phyloP scores from a whole-genome alignment of 1,140 invertebrate species.

The Dysdera silvatica region DNA sequence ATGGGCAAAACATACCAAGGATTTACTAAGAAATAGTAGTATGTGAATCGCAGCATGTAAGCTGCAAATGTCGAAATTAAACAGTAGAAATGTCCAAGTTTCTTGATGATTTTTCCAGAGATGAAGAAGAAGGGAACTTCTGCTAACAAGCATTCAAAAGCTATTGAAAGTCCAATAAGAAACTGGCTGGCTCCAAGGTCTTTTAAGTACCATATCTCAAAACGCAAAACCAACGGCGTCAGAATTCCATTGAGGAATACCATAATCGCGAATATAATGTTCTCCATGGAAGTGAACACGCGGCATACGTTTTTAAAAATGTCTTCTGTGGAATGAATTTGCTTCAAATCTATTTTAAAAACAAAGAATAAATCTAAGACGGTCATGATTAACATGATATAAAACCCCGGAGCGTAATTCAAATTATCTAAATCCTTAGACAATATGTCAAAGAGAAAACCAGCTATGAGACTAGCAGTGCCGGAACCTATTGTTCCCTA shows the following conservation, averaged over 20 bases:
- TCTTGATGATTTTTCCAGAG: neutral
- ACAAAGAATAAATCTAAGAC: neutral
- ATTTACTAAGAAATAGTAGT: neutral
- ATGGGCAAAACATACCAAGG: neutral
- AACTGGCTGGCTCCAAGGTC: neutral
- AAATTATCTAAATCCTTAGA: too few species aligned
- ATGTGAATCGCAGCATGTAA: neutral
- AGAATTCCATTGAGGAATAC: neutral
- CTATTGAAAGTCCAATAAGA: neutral
- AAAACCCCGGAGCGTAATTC: neutral
- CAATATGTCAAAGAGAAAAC: neutral
- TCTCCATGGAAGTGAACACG: neutral
- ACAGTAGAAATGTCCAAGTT: neutral
- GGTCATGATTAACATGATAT: neutral
- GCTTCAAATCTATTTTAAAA: neutral
- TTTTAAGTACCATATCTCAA: neutral
- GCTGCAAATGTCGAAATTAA: neutral
- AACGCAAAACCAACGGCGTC: neutral
- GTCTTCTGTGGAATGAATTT: neutral
- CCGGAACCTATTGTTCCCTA: conserved; percentile 10
- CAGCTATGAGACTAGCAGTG: neutral
- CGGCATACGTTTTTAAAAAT: neutral
- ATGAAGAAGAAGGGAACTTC: neutral
- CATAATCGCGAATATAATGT: neutral
- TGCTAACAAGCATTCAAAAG: neutral